Conservation (phyloP, 1,140 invertebrate genomes). For the Microplitis demolitor region DNA sequence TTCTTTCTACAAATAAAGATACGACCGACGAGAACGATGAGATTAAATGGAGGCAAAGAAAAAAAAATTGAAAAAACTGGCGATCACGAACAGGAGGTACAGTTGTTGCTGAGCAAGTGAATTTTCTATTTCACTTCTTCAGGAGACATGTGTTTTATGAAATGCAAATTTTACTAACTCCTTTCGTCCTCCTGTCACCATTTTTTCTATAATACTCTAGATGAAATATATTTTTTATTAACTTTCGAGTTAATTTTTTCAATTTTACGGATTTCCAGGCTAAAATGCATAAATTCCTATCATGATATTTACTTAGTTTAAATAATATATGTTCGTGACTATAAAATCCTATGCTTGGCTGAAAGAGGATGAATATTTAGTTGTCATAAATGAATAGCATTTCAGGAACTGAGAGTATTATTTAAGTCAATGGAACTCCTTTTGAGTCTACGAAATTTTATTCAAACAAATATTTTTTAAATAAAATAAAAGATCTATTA, state of each 20-base stretch:
- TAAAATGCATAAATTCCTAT: too few species aligned
- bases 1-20: constrained; percentile 10
- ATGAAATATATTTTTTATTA: not conserved
- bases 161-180: constrained; percentile 41
- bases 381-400: too few species aligned
- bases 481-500: too few species aligned
- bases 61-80: not conserved
- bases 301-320: too few species aligned
- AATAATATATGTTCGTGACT: too few species aligned
- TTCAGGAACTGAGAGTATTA: too few species aligned
- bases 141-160: constrained; percentile 41
- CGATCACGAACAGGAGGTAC: constrained; percentile 4
- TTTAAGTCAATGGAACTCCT: too few species aligned
- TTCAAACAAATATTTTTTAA: too few species aligned
- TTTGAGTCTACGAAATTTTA: too few species aligned
- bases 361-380: too few species aligned
- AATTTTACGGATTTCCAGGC: not conserved
- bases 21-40: not conserved
- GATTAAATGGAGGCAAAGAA: not conserved
- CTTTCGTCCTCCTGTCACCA: constrained; percentile 14
- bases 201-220: not conserved
- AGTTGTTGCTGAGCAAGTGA: constrained; percentile 32
- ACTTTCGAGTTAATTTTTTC: not conserved
- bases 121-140: constrained; percentile 29
- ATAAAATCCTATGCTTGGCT: too few species aligned